phyloP scores from a whole-genome alignment of 2,888 invertebrate species.

The Myathropa florea region DNA sequence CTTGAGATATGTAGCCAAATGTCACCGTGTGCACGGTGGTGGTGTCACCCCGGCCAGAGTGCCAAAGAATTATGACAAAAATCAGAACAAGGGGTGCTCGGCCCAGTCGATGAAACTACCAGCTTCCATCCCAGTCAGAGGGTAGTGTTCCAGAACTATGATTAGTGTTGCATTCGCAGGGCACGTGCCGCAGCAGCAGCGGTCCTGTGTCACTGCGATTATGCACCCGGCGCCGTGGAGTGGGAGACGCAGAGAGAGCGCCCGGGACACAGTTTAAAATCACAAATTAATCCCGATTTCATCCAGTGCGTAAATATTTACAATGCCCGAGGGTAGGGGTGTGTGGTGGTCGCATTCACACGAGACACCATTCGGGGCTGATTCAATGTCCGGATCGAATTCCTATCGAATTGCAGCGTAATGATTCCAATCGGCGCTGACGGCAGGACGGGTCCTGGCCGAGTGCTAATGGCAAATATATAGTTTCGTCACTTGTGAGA shows the following conservation, averaged over 20 bases:
- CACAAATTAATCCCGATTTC: slow-evolving; percentile 71
- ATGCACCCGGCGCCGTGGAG: slow-evolving; percentile 56
- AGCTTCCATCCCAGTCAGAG: slow-evolving; percentile 25
- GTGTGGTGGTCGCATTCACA: slow-evolving; percentile 17
- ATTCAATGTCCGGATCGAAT: slow-evolving; percentile 65
- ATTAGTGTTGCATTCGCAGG: slow-evolving; percentile 68
- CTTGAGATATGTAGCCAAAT: slow-evolving; percentile 67
- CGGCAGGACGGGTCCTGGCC: slow-evolving; percentile 9
- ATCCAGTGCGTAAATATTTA: slow-evolving; percentile 70
- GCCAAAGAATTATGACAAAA: slow-evolving; percentile 66
- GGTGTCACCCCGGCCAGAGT: slow-evolving; percentile 55
- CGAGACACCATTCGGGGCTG: slow-evolving; percentile 22
- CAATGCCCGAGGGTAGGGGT: slow-evolving; percentile 35
- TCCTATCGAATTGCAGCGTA: slow-evolving; percentile 60
- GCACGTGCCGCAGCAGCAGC: slow-evolving; percentile 58
- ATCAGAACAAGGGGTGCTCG: slow-evolving; percentile 50
- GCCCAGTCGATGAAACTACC: slow-evolving; percentile 48
- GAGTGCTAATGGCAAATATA: slow-evolving; percentile 62
- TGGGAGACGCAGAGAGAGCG: neutral
- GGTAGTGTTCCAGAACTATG: slow-evolving; percentile 52
- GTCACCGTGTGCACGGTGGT: slow-evolving; percentile 53
- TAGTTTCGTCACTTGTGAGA: slow-evolving; percentile 65
- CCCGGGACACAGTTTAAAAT: slow-evolving; percentile 67
- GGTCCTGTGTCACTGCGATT: slow-evolving; percentile 59
- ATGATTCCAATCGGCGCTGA: slow-evolving; percentile 53